A percentile compares a stretch with the other conserved stretches of the same genome.
These are phyloP conservation scores for Stictonetta naevosa DNA, from an alignment of 2,113 vertebrate species.

Conservation along the genomic window DNA sequence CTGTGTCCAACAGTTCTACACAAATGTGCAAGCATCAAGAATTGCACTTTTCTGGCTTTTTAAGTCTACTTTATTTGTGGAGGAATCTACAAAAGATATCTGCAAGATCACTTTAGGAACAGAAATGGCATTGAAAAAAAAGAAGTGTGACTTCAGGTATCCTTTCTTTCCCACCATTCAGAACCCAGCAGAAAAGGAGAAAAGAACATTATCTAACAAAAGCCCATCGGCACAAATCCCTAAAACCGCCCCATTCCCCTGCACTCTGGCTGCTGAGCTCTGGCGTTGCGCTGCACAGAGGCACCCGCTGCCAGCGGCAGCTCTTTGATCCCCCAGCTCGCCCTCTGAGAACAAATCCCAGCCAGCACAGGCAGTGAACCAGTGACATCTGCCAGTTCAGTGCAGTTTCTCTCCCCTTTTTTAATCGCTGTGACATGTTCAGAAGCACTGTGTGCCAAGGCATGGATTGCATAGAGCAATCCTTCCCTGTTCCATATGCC, in stretches of 20 bases:
- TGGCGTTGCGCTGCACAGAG: rapidly evolving
- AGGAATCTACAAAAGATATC: not conserved
- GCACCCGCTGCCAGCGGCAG: rapidly evolving
- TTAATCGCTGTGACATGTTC: slow-evolving; percentile 3
- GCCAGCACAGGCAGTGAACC: not conserved
- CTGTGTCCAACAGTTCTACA: not conserved
- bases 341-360: rapidly evolving
- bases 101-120: not conserved
- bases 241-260: not conserved
- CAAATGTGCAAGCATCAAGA: not conserved
- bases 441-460: slow-evolving; percentile 10
- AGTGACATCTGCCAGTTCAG: slow-evolving; percentile 32
- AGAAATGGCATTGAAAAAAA: not conserved
- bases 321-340: rapidly evolving
- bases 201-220: not conserved
- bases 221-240: not conserved
- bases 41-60: not conserved
- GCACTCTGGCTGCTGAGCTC: rapidly evolving
- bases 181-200: not conserved
- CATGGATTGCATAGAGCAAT: not conserved
- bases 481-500: not conserved
- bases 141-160: not conserved
- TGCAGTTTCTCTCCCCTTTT: not conserved
- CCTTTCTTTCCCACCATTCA: not conserved
- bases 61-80: not conserved